These are phyloP conservation scores for Scaptodrosophila latifasciaeformis DNA, from an alignment of 2,888 invertebrate species.

Conservation along the genomic window DNA sequence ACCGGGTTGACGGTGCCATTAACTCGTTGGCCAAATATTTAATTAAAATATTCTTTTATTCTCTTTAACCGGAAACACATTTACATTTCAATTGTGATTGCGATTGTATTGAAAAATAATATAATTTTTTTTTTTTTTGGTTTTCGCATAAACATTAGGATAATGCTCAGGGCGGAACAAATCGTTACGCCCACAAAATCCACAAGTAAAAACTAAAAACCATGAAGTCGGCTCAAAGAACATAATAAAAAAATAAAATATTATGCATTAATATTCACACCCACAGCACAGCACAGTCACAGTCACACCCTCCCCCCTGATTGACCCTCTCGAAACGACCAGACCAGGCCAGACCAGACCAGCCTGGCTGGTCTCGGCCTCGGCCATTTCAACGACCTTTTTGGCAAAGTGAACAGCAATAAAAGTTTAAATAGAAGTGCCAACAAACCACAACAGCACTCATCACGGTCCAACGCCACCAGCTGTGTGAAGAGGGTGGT, in stretches of 20 bases:
- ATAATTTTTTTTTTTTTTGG: no score
- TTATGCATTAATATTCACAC: constrained; percentile 54
- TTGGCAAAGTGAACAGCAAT: constrained; percentile 56
- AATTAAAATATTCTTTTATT: no score
- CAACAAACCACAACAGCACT: constrained; percentile 69
- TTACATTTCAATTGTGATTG: no score
- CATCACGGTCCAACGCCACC: constrained; percentile 56
- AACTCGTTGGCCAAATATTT: no score
- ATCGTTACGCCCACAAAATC: no score
- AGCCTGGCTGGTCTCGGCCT: constrained; percentile 11
- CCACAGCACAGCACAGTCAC: neutral
- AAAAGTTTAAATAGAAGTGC: constrained; percentile 68
- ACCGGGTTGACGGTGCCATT: no score
- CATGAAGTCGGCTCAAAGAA: constrained; percentile 32
- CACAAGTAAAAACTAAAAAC: constrained; percentile 38
- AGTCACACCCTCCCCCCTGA: constrained; percentile 6
- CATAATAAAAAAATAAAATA: constrained; percentile 31
- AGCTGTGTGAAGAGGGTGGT: constrained; percentile 22
- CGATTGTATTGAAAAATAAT: no score
- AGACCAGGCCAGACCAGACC: no score
- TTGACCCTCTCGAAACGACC: constrained; percentile 36
- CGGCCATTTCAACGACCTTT: constrained; percentile 23
- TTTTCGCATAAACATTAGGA: no score
- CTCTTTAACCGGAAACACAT: no score
- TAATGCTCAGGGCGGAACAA: no score